Evolutionary conservation across 1,140 invertebrate species (phyloP), one percentile per base, ranked within the genome.

Genomic region (Bombus terrestris): DNA sequence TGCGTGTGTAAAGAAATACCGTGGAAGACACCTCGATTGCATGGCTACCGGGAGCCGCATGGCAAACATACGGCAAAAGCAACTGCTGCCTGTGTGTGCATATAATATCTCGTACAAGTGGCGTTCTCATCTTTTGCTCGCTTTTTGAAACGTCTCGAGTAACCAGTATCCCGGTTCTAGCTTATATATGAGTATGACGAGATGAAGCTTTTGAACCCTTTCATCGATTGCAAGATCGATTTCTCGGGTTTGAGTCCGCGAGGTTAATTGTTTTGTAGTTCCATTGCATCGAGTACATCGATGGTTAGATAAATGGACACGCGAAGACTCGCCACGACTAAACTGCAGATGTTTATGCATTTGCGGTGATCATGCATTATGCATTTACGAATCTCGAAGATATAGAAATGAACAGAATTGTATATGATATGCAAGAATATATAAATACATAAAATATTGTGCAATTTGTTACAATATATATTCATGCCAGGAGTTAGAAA

Each of bases 1-100:
- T 92, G 92, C 93, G 90, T 94, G 93, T 93, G 94, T 86, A 93
- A 94, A 94, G 93, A 93, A 94, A 94, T 92, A 91, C 92, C 92
- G 89, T 93, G 89, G 92, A 93, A 94, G 93, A 94, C 93, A 94
- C 93, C 93, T 93, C 91, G 91, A 92, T 90, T 87, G 91, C 83
- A 88, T 87, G 88, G 93, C 93, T 94, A 94, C 93, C 91, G 93
- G 89, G 86, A 93, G 93, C 90, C 93, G 93, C 93, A 94, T 85
- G 85, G 89, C 88, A 94, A 94, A 94, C 91, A 93, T 69, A 73
- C 75, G 81, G 72, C 84, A 89, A 83, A 86, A 88, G 89, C 88
- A 78, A 68, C 66, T 89, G 92, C 75, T 86, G 81, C 43, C 41
- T 43, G 83, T 71, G 81, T 81, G 73, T 72, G 83, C 77, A 71